Conservation (phyloP, 2,797 vertebrate species). For the Philypnodon macrostomus region DNA sequence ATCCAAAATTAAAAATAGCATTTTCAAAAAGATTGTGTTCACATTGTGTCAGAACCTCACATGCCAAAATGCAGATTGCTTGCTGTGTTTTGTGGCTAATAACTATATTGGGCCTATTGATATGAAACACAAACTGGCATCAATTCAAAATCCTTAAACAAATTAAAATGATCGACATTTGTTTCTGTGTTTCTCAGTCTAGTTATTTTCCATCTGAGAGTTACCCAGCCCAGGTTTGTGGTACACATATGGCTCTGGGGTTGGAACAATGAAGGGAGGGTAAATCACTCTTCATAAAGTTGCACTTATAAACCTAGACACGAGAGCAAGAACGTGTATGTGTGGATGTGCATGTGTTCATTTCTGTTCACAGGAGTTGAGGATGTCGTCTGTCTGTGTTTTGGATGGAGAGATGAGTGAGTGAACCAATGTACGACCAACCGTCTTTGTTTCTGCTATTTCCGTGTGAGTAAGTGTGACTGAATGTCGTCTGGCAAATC, state of each 20-base stretch:
- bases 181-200: not conserved
- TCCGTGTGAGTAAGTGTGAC: conserved; percentile 44
- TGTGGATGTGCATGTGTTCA: conserved; percentile 18
- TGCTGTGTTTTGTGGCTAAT: no score
- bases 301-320: conserved; percentile 81
- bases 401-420: conserved; percentile 7
- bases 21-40: no score
- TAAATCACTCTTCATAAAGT: conserved; percentile 73
- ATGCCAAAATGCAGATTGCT: no score
- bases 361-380: conserved; percentile 2
- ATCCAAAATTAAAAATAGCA: no score
- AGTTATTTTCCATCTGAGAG: not conserved
- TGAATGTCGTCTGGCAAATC: conserved; percentile 69
- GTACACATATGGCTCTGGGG: conserved; percentile 39
- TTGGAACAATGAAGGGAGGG: conserved; percentile 32
- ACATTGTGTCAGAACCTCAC: no score
- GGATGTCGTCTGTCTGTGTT: conserved; percentile 4
- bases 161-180: no score
- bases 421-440: no score
- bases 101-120: no score
- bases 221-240: conserved; percentile 44
- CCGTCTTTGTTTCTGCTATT: conserved; percentile 44
- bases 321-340: conserved; percentile 41
- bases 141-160: no score
- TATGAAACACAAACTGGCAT: no score